Evolutionary conservation across 2,888 invertebrate genomes (phyloP).

Genomic region (Trichogramma evanescens): DNA sequence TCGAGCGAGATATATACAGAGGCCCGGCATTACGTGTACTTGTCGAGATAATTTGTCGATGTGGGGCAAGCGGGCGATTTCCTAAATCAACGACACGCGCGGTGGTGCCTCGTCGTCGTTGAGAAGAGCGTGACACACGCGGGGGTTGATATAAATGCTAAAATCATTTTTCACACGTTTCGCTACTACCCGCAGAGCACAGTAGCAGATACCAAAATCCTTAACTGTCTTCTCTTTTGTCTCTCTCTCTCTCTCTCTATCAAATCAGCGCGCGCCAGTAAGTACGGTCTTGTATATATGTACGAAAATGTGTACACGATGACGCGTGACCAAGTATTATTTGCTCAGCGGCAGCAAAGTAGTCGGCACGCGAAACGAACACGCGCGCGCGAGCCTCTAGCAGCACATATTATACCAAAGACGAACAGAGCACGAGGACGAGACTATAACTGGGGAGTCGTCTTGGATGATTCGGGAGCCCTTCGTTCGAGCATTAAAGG

Average conservation of each 20-base stretch:
- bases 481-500: constrained; percentile 14
- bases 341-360: constrained; percentile 9
- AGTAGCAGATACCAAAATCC: no score
- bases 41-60: no score
- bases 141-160: no score
- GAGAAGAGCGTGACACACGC: no score
- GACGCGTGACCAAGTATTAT: constrained; percentile 14
- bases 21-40: no score
- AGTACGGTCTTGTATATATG: constrained; percentile 1
- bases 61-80: no score
- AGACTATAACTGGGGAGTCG: constrained; percentile 20
- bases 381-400: constrained; percentile 4
- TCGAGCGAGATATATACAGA: no score
- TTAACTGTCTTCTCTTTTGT: no score
- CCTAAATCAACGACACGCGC: no score
- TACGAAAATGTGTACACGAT: background rate
- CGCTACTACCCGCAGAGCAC: no score
- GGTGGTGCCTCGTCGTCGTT: no score
- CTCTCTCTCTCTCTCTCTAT: background rate
- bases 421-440: background rate
- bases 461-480: constrained; percentile 20
- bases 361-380: constrained; percentile 14
- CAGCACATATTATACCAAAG: background rate
- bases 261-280: background rate
- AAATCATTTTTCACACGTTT: no score